These are phyloP conservation scores for Eulacestoma nigropectus DNA, from an alignment of 2,113 vertebrate species.

Conservation along the genomic window DNA sequence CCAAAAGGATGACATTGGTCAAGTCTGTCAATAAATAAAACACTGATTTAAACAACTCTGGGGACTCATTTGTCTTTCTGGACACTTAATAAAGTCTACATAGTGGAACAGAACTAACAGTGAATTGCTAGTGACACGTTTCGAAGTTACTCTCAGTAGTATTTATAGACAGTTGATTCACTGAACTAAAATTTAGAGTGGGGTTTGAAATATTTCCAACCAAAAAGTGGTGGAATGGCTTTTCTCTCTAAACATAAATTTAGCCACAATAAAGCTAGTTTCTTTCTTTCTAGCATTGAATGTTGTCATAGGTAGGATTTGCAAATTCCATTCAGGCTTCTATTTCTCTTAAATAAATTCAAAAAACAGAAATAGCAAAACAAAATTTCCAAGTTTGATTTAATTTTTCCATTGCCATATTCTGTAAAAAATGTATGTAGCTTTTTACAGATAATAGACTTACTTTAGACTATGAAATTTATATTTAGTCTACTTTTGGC, in stretches of 20 bases:
- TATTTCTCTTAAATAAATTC: background rate
- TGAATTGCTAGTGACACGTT: background rate
- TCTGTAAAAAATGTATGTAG: background rate
- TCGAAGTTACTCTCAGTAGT: constrained; percentile 33
- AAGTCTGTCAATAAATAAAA: constrained; percentile 54
- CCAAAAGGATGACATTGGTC: constrained; percentile 5
- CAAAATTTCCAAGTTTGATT: background rate
- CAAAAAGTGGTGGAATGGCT: constrained; percentile 25
- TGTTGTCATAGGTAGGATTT: background rate
- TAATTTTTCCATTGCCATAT: background rate
- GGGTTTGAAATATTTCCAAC: constrained; percentile 40
- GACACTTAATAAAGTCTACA: constrained; percentile 50
- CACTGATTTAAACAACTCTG: background rate
- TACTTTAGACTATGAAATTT: background rate
- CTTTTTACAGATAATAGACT: background rate
- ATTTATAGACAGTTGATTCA: constrained; percentile 47
- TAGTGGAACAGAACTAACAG: constrained; percentile 21
- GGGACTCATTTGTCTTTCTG: constrained; percentile 48
- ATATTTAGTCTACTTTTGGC: background rate
- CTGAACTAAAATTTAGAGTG: constrained; percentile 35
- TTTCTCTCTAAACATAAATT: constrained; percentile 25
- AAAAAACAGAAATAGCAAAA: background rate
- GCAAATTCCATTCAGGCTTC: background rate
- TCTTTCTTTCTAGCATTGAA: background rate
- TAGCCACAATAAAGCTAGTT: background rate